Percentiles rank a stretch among this genome's conserved stretches.
Evolutionary conservation across 2,888 invertebrate species (phyloP).

Genomic region (Meliscaeva auricollis): DNA sequence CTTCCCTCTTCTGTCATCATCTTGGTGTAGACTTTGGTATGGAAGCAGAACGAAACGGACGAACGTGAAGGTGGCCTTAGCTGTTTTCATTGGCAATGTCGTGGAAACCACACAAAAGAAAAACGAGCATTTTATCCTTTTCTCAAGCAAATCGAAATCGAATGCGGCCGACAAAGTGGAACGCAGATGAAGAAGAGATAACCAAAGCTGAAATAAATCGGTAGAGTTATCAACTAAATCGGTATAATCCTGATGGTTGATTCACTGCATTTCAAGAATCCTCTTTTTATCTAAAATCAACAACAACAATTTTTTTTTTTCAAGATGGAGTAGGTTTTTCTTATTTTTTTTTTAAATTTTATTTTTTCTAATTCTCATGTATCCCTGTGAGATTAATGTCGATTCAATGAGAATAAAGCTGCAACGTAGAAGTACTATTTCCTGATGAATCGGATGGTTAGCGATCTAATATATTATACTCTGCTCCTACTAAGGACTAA

Average conservation of each 20-base stretch:
- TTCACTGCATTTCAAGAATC: conserved; percentile 66
- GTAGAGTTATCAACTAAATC: conserved; percentile 69
- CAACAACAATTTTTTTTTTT: conserved; percentile 14
- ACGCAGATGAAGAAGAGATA: conserved; percentile 6
- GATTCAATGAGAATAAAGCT: conserved; percentile 41
- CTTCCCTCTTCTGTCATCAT: too few relatives aligned
- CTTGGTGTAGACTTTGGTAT: background rate
- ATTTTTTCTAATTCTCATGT: conserved; percentile 16
- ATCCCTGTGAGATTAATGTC: conserved; percentile 62
- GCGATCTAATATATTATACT: conserved; percentile 56
- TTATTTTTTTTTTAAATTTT: conserved; percentile 3
- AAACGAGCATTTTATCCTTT: conserved; percentile 44
- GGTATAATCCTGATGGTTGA: conserved; percentile 72
- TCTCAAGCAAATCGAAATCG: conserved; percentile 47
- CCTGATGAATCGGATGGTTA: conserved; percentile 62
- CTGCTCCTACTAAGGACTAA: background rate
- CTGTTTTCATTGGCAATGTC: conserved; percentile 64
- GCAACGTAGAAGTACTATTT: conserved; percentile 34
- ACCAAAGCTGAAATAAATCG: conserved; percentile 70
- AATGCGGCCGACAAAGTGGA: conserved; percentile 13
- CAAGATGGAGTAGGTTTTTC: too few relatives aligned
- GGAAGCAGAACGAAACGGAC: background rate
- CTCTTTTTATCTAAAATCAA: conserved; percentile 23
- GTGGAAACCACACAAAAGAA: conserved; percentile 51
- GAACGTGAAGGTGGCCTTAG: background rate